Percentiles rank a stretch among this genome's conserved stretches.
These are phyloP conservation scores for Drosophila paranaensis DNA, from an alignment of 2,888 invertebrate species.

Conservation along the genomic window DNA sequence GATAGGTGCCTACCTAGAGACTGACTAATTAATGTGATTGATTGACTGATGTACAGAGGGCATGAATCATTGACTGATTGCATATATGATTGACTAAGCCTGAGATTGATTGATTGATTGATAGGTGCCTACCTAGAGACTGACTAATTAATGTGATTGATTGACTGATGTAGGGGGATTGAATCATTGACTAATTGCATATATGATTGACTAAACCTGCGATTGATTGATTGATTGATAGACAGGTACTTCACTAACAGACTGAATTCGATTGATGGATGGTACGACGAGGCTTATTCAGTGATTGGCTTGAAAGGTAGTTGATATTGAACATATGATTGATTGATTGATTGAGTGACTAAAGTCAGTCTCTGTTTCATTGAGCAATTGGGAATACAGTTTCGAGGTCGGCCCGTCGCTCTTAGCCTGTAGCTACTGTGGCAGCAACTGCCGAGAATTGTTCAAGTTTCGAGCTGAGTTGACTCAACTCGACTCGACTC, in stretches of 20 bases:
- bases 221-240: no score
- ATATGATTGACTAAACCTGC: no score
- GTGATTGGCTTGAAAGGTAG: background rate
- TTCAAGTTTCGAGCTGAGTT: constrained; percentile 23
- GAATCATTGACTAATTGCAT: no score
- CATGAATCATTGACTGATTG: no score
- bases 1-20: no score
- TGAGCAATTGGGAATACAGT: no score
- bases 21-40: background rate
- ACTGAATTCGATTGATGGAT: no score
- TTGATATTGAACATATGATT: background rate
- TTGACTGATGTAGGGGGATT: background rate
- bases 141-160: background rate
- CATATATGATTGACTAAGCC: no score
- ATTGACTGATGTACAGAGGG: background rate
- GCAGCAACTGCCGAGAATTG: constrained; percentile 6
- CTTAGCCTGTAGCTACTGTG: background rate
- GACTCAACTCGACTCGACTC: constrained; percentile 14
- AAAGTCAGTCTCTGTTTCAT: no score
- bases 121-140: no score
- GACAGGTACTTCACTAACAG: no score
- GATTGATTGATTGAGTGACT: background rate
- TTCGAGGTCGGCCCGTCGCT: background rate
- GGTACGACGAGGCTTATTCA: background rate
- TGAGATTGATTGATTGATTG: no score